Conservation (phyloP, 2,888 invertebrate genomes). For the Euzophera pinguis region DNA sequence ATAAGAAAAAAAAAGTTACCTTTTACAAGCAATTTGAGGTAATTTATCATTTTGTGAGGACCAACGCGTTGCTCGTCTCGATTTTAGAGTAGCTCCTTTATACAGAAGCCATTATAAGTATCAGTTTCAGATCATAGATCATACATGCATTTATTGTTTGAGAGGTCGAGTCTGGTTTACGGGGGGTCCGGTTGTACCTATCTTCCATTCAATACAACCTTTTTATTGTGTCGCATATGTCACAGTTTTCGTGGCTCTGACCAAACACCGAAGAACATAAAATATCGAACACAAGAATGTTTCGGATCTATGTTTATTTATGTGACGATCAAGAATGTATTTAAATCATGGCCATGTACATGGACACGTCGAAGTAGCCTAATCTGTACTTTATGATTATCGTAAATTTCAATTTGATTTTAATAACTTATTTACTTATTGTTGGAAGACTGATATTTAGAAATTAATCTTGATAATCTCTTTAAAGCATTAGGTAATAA, state of each 20-base stretch:
- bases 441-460: constrained; percentile 42
- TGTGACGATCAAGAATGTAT: constrained; percentile 52
- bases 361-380: constrained; percentile 41
- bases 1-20: constrained; percentile 64
- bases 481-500: constrained; percentile 38
- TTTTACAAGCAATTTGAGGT: constrained; percentile 76
- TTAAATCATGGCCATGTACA: constrained; percentile 56
- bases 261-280: constrained; percentile 53
- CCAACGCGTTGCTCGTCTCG: constrained; percentile 33
- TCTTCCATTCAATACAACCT: constrained; percentile 61
- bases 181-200: constrained; percentile 62
- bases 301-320: constrained; percentile 55
- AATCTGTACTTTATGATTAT: constrained; percentile 73
- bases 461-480: constrained; percentile 59
- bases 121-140: constrained; percentile 80
- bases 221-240: constrained; percentile 68
- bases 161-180: constrained; percentile 50
- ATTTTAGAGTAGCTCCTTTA: constrained; percentile 70
- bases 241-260: constrained; percentile 64
- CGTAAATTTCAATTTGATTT: constrained; percentile 73
- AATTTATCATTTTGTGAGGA: constrained; percentile 60
- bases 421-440: constrained; percentile 71
- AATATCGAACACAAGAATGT: constrained; percentile 58
- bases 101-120: constrained; percentile 79
- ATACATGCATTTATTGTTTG: constrained; percentile 71